Evolutionary conservation across 1,140 invertebrate species (phyloP).

Genomic region (Caerostris darwini): DNA sequence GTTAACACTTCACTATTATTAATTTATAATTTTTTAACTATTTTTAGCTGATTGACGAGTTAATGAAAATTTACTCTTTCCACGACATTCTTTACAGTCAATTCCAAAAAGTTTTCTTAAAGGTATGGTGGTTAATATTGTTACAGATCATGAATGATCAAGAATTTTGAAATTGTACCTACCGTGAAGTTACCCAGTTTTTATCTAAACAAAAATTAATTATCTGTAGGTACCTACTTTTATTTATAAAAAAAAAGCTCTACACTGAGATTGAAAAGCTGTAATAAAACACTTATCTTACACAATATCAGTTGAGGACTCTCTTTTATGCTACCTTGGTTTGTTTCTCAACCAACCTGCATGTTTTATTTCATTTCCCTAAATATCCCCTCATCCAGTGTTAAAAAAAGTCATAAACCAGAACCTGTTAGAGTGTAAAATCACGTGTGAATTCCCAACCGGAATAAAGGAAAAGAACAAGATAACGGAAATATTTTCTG

Average conservation of each 20-base stretch:
- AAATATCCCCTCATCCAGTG: background rate
- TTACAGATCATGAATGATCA: background rate
- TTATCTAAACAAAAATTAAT: background rate
- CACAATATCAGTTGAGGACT: background rate
- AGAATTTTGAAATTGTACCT: background rate
- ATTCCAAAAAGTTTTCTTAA: background rate
- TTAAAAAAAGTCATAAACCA: slow-evolving; percentile 20
- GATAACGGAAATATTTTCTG: background rate
- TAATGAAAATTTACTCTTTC: background rate
- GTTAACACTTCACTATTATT: no score
- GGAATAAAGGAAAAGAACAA: background rate
- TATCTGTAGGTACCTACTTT: background rate
- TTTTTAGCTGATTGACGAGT: no score
- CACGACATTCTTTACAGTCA: background rate
- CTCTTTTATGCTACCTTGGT: background rate
- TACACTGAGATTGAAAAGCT: background rate
- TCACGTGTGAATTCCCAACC: background rate
- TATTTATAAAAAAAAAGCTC: background rate
- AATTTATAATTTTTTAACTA: no score
- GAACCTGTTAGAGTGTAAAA: background rate
- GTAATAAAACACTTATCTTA: background rate
- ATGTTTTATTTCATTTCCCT: background rate
- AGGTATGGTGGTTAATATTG: background rate
- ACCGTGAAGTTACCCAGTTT: background rate
- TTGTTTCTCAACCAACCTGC: background rate